Evolutionary conservation across 2,113 vertebrate species (phyloP).

Genomic region (Phaethornis superciliosus): DNA sequence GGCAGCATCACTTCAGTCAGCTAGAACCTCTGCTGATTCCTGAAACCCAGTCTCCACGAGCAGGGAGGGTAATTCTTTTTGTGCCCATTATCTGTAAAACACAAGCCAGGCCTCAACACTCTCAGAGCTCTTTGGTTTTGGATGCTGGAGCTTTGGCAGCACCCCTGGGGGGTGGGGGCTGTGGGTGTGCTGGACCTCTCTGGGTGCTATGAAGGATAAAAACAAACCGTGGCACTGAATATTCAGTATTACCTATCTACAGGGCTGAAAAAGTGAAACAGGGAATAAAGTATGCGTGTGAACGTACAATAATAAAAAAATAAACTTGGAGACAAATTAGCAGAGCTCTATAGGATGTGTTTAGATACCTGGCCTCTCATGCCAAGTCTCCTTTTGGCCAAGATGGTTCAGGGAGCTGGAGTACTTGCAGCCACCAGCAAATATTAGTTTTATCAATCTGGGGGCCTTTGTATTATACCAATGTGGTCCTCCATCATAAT

Average conservation of each 20-base stretch:
- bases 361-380: not conserved
- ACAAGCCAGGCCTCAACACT: not conserved
- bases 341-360: not conserved
- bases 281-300: not conserved
- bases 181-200: not conserved
- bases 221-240: not conserved
- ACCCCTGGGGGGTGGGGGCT: rapidly evolving
- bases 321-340: not conserved
- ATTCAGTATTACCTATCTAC: not conserved
- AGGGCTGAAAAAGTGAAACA: not conserved
- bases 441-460: not conserved
- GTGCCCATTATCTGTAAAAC: not conserved
- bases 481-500: not conserved
- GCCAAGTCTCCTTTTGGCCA: not conserved
- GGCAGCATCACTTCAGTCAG: not conserved
- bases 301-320: not conserved
- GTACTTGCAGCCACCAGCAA: not conserved
- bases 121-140: not conserved
- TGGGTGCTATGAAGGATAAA: not conserved
- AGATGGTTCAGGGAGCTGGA: not conserved
- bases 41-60: not conserved
- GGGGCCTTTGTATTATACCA: not conserved
- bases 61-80: not conserved
- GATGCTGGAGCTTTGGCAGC: not conserved
- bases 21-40: not conserved